Evolutionary conservation across 2,888 invertebrate species (phyloP), one percentile per base, ranked within the genome.

Genomic region (Drosophila flavopinicola): DNA sequence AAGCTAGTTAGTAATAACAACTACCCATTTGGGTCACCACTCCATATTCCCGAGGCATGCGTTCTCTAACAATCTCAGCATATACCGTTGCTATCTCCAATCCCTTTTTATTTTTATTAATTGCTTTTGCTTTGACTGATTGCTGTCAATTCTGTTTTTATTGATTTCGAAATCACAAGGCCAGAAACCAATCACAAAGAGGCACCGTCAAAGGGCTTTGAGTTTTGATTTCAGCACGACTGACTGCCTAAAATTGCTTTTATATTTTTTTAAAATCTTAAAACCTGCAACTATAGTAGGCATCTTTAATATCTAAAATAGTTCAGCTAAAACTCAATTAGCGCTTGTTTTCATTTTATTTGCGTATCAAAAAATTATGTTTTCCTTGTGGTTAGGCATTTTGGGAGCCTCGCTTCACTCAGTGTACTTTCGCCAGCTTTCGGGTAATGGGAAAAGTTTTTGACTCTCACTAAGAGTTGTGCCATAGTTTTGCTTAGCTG

Each of bases 261-360:
- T n/a, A n/a, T n/a, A n/a, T n/a, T n/a, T n/a, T n/a, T n/a, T n/a
- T n/a, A n/a, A n/a, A n/a, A n/a, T n/a, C n/a, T n/a, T n/a, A n/a
- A n/a, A n/a, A n/a, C n/a, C n/a, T n/a, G n/a, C n/a, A n/a, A n/a
- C n/a, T 7, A 4, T 10, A 10, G 15, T 13, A 35, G 6, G 23
- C 27, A 10, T 17, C 29, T 63, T 42, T 32, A 58, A 48, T 66
- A 59, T 75, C 65, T 65, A 52, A 71, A 56, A 52, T 45, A 48
- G 58, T 69, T 67, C 54, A 66, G 70, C 66, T 53, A 57, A 66
- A 82, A 82, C 83, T 78, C 69, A 85, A 75, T 80, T 85, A 85
- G 63, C 67, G 60, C 72, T 70, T 82, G 83, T 75, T 78, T 63
- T 69, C 67, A 75, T 80, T 78, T 67, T 61, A 85, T 83, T 85